Conservation (phyloP, 1,140 invertebrate species). For the Tetragonula clypearis region DNA sequence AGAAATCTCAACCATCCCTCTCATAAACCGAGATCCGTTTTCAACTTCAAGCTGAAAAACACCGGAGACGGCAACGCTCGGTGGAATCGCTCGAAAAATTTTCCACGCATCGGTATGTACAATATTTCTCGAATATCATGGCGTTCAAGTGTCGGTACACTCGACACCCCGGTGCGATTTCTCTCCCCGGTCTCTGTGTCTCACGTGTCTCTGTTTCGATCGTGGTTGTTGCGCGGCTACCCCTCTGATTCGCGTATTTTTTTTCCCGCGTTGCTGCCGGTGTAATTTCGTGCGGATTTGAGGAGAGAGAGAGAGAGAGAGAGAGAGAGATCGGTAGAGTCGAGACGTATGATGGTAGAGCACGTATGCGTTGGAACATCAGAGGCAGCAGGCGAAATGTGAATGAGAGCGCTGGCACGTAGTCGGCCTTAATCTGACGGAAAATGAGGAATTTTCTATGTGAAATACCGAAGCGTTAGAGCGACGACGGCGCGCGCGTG, state of each 20-base stretch:
- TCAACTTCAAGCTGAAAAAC: neutral
- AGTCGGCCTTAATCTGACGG: conserved; percentile 28
- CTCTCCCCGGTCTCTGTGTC: neutral
- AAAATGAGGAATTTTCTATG: conserved; percentile 39
- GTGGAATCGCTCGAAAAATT: neutral
- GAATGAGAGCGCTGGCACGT: conserved; percentile 9
- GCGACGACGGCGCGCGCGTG: neutral
- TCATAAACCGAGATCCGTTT: neutral
- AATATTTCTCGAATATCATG: neutral
- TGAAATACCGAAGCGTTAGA: neutral
- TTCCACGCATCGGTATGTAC: too few relatives aligned
- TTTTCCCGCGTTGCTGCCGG: rapidly evolving
- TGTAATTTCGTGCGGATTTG: conserved; percentile 12
- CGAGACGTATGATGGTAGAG: too few relatives aligned
- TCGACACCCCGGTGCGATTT: neutral
- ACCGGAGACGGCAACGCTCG: neutral
- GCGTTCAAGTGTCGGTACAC: neutral
- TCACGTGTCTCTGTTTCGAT: neutral
- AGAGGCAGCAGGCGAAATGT: neutral
- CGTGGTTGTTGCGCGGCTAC: neutral
- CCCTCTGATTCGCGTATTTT: neutral
- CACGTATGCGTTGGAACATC: neutral
- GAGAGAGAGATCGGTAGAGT: too few relatives aligned
- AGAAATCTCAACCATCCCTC: too few relatives aligned
- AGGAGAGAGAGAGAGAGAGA: too few relatives aligned